Base-by-base conservation (phyloP, 2,113 vertebrate species). In the Hoplias malabaricus region DNA sequence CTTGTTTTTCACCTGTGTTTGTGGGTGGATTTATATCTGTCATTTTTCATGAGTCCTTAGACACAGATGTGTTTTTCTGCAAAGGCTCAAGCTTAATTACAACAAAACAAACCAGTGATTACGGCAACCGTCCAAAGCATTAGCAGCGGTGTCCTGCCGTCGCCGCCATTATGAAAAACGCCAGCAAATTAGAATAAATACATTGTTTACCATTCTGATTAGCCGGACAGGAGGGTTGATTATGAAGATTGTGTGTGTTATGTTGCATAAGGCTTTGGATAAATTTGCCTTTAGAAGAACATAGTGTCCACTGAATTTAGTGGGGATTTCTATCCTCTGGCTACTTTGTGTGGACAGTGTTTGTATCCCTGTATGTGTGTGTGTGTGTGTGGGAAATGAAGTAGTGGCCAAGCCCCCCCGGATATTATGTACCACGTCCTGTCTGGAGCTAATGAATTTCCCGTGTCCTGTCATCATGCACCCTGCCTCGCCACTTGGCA, bases 161-260 rank as follows among this genome's bases (percentile, higher is more conserved):
- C 3, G 5, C n/a, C 33, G 13, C 38, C 6, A 19, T 59, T 42
- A 48, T 62, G 43, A 59, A 68, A 29, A 38, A 62, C 70, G 34
- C 1, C 42, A 56, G 56, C 27, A 53, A 38, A 65, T 78, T 56
- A 40, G 43, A 75, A 29, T 57, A 34, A 75, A 67, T 42, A 53
- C 43, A 61, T 31, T 74, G 76, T 79, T 75, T 78, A 50, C 43
- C 69, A 59, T 65, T 68, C 46, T 70, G 80, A 76, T 79, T 34
- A 76, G 16, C 42, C 42, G n/a, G 66, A 67, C 38, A 1, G 57
- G 9, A 42, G 34, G 75, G 38, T 16, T 33, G 54, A 29, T 63
- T 68, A 56, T 25, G 12, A 46, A 25, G 4, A 21, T 3, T 63
- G 6, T 59, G n/a, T n/a, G 75, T 10, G 11, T 57, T 14, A 42